Evolutionary conservation across 2,113 vertebrate genomes (phyloP), one percentile per base, ranked within the genome.

Genomic region (Cariama cristata): DNA sequence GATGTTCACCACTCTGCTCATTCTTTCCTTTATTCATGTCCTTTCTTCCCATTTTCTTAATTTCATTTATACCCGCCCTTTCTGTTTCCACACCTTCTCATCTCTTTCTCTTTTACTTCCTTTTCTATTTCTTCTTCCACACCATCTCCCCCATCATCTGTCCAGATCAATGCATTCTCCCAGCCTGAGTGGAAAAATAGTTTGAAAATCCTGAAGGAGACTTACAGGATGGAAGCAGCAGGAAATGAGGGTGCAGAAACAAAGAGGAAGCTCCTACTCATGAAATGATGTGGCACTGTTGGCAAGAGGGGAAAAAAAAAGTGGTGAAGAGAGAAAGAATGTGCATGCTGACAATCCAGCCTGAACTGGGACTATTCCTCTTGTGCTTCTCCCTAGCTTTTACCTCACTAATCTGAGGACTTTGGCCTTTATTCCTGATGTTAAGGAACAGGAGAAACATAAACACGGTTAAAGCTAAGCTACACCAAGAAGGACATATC

Each of bases 171-270:
- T 58, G 28, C 30, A 21, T 88, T 77, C 55, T 69, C 17, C 33
- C 13, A 64, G 38, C 17, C 38, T 27, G 35, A 87, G 33, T 47
- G 24, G 38, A 77, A 89, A 75, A 87, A 81, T 42, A 74, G 32
- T 50, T 85, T 42, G 18, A 77, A 86, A 88, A 77, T 77, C 86
- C 42, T 45, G 32, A 74, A 91, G 68, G 32, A 86, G 58, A 6
- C 22, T 88, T 40, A 74, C 19, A 74, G 67, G 45, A 32, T 77
- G 50, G 63, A 95, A 91, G 33, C 64, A 81, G 60, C 66, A 90
- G 93, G 84, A 95, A 94, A 93, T 90, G 81, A 94, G 77, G 58
- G 24, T 79, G 62, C 73, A 95, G 91, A 94, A 96, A 75, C 33
- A 63, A 68, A 82, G 87, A 87, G 93, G 87, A 97, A 91, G 47